These are phyloP conservation scores for Cataglyphis altisquamis DNA, from an alignment of 2,888 invertebrate species.

Conservation along the genomic window DNA sequence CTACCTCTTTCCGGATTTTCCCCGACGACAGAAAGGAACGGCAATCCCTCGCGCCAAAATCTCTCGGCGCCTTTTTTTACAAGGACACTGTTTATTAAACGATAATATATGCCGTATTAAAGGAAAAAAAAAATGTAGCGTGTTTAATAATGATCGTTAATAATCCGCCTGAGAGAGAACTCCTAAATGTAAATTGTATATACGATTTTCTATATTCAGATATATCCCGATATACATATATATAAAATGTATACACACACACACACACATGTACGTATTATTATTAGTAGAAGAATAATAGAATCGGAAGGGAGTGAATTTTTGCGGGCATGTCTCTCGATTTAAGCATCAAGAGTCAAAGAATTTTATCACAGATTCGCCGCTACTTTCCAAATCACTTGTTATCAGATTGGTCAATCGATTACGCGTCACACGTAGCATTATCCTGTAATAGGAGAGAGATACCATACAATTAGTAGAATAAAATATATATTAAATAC, in stretches of 20 bases:
- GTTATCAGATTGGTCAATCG: slow-evolving; percentile 50
- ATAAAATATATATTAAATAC: slow-evolving; percentile 39
- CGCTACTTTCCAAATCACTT: slow-evolving; percentile 51
- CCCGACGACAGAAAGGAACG: slow-evolving; percentile 43
- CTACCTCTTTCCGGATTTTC: neutral
- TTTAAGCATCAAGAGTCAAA: neutral
- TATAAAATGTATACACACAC: slow-evolving; percentile 8
- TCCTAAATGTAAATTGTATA: slow-evolving; percentile 67
- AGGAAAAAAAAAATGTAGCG: slow-evolving; percentile 26
- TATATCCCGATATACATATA: slow-evolving; percentile 36
- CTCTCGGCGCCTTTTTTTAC: slow-evolving; percentile 49
- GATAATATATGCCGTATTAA: slow-evolving; percentile 19
- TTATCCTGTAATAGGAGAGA: slow-evolving; percentile 43
- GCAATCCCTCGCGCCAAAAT: slow-evolving; percentile 18
- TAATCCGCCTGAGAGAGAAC: slow-evolving; percentile 40
- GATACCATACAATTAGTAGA: slow-evolving; percentile 35
- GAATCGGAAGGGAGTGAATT: slow-evolving; percentile 7
- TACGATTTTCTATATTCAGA: slow-evolving; percentile 68
- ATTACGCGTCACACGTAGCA: slow-evolving; percentile 51
- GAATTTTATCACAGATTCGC: slow-evolving; percentile 11
- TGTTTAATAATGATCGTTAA: slow-evolving; percentile 53
- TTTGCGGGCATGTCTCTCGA: slow-evolving; percentile 22
- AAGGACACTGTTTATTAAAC: slow-evolving; percentile 48
- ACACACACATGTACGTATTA: slow-evolving; percentile 4
- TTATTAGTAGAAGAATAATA: slow-evolving; percentile 25